Evolutionary conservation across 2,113 vertebrate genomes (phyloP), one percentile per base, ranked within the genome.

Genomic region (Petrocephalus zakoni): DNA sequence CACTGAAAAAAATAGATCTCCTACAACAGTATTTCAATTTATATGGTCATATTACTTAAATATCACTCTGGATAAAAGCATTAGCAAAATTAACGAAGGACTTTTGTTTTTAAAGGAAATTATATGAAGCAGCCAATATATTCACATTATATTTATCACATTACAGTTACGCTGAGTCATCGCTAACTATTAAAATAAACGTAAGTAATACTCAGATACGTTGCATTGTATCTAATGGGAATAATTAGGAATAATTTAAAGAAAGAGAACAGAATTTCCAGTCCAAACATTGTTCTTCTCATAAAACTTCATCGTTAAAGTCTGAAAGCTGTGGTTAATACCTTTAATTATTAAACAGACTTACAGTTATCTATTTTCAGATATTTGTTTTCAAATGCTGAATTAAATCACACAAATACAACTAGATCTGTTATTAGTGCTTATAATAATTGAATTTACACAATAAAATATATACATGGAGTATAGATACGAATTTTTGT

Each of bases 381-480:
- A 94, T 91, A 94, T 94, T 89, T 89, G 72, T 93, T 93, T 90
- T 92, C 56, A 88, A 94, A 95, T 95, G 96, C 92, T 90, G 92
- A 95, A 94, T 95, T 91, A 93, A 95, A 94, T 95, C 94, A 95
- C 95, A 95, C 93, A 95, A 94, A 96, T 95, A 96, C 95, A 94
- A 92, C 92, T 93, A 94, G 94, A 93, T 95, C 89, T 94, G 94
- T 93, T 94, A 92, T 94, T 94, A 94, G 91, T 90, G 92, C 25
- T 85, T 85, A 94, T 95, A 94, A 92, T 95, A 94, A 95, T 94
- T 93, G 92, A 95, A 95, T 94, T 91, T 96, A 96, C 95, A 95
- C 92, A 91, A 94, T 96, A 96, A 96, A 96, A 96, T 95, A 96
- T 95, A 93, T 95, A 96, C 94, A 96, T 90, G 90, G 92, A 94